phyloP scores from a whole-genome alignment of 2,888 invertebrate species.

The Prosapia bicincta region DNA sequence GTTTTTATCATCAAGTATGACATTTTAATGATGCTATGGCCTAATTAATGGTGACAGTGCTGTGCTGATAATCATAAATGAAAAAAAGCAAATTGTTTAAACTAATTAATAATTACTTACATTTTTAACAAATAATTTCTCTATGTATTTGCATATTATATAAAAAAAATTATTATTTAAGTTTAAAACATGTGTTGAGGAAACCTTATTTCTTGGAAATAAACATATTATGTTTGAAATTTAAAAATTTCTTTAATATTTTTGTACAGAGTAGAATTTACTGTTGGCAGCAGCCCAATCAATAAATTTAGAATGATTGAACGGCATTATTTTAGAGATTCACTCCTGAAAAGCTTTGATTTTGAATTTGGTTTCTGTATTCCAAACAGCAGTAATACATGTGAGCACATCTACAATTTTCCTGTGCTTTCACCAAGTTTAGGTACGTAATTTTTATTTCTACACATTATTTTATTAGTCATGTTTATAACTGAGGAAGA shows the following conservation, averaged over 20 bases:
- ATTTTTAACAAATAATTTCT: too few relatives aligned
- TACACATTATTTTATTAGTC: background rate
- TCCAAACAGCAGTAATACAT: conserved; percentile 94
- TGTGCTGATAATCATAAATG: too few relatives aligned
- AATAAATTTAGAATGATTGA: conserved; percentile 98
- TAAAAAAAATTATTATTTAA: too few relatives aligned
- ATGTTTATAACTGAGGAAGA: background rate
- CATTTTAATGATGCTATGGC: too few relatives aligned
- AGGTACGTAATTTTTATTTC: conserved; percentile 58
- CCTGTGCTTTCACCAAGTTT: conserved; percentile 81
- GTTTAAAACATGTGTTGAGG: too few relatives aligned
- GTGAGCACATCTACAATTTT: conserved; percentile 99
- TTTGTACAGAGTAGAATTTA: conserved; percentile 84
- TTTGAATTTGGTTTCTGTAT: conserved; percentile 99
- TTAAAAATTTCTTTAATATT: background rate
- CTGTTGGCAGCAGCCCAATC: conserved; percentile 88
- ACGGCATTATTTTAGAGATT: conserved; percentile 92
- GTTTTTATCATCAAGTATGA: too few relatives aligned
- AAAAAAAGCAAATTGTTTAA: too few relatives aligned
- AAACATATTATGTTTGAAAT: too few relatives aligned
- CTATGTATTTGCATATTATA: too few relatives aligned
- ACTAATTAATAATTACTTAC: too few relatives aligned
- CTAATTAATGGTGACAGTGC: too few relatives aligned
- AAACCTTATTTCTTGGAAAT: too few relatives aligned
- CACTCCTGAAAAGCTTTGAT: conserved; percentile 93